Conservation (phyloP, 2,888 invertebrate genomes). For the Thymelicus sylvestris region DNA sequence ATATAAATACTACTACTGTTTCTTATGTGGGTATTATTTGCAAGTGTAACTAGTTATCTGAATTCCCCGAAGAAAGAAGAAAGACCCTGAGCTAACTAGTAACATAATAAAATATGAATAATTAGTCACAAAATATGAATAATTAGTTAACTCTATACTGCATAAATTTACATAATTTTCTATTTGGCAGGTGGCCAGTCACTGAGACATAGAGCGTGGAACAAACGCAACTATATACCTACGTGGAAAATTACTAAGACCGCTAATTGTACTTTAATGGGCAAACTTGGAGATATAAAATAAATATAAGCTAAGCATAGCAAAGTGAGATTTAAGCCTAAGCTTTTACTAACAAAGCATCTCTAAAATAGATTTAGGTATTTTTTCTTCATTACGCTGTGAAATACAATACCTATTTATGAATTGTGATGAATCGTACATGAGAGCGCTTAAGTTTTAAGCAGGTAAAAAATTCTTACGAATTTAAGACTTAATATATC, state of each 20-base stretch:
- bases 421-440: no score
- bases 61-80: no score
- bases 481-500: no score
- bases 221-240: constrained; percentile 2
- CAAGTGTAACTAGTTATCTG: no score
- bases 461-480: no score
- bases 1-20: no score
- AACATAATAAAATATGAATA: no score
- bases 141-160: neutral
- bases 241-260: constrained; percentile 6
- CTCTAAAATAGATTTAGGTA: neutral
- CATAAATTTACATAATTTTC: constrained; percentile 25
- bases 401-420: no score
- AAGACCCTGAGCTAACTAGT: no score
- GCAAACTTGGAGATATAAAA: neutral
- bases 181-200: constrained; percentile 21
- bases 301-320: neutral
- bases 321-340: neutral
- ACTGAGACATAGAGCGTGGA: constrained; percentile 1
- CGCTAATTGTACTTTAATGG: constrained; percentile 10
- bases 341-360: neutral
- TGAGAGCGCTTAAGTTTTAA: no score
- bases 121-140: neutral
- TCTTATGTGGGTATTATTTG: no score
- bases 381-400: no score